phyloP scores from a whole-genome alignment of 2,888 invertebrate genomes.

The Andrena haemorrhoa region DNA sequence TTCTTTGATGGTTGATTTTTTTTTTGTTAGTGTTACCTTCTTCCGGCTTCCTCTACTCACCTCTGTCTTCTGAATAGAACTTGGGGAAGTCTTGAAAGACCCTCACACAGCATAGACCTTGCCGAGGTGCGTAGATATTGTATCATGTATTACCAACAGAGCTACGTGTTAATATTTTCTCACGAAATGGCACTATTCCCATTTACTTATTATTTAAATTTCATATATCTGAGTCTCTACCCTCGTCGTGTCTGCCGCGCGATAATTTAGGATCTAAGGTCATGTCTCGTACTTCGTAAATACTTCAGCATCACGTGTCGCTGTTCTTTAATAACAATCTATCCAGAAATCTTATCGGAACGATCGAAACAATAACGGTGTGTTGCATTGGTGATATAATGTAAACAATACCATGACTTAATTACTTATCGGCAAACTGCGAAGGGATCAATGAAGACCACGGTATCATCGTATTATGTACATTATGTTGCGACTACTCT shows the following conservation, averaged over 20 bases:
- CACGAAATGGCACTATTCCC: conserved; percentile 84
- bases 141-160: conserved; percentile 85
- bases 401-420: conserved; percentile 23
- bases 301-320: not conserved
- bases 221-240: conserved; percentile 69
- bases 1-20: conserved; percentile 74
- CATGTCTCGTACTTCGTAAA: conserved; percentile 42
- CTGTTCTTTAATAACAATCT: not conserved
- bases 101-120: conserved; percentile 85
- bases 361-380: conserved; percentile 10
- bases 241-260: conserved; percentile 57
- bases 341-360: conserved; percentile 4
- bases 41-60: conserved; percentile 84
- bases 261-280: conserved; percentile 59
- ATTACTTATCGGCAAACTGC: not conserved
- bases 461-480: conserved; percentile 17
- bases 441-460: not conserved
- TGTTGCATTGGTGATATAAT: conserved; percentile 11
- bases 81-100: conserved; percentile 85
- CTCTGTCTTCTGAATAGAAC: conserved; percentile 84
- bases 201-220: conserved; percentile 82
- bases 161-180: conserved; percentile 85
- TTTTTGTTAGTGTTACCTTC: conserved; percentile 83
- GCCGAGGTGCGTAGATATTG: conserved; percentile 85
- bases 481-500: conserved; percentile 13